Base-by-base conservation (phyloP, 2,888 invertebrate genomes). In the Cyrtodaria siliqua region DNA sequence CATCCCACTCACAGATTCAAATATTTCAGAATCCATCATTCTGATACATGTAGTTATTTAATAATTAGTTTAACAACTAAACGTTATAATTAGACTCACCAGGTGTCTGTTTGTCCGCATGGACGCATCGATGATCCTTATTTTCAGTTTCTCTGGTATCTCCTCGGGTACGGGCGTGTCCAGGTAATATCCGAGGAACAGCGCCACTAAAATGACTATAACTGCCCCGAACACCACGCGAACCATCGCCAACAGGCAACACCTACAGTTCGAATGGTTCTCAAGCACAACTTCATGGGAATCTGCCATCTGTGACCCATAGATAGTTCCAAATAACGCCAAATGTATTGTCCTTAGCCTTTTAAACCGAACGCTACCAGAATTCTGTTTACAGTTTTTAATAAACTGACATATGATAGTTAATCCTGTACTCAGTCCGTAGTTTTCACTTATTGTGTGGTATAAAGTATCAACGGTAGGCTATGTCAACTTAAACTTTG, bases 81-180 rank as follows among this genome's bases (percentile, higher is more conserved):
- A 49, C 9, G 18, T 49, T 49, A 49, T 12, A 16, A 56, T 3
- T 33, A 56, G 2, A 6, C 9, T n/a, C 60, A 86, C 86, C 75
- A 78, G 42, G 57, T 84, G 79, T 53, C 75, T 83, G 66, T 84
- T 84, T 9, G 85, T 84, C 70, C 84, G 74, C 81, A 84, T 83
- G n/a, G 71, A 76, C 8, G 84, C 86, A 60, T 86, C 86, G 33
- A 86, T 84, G 0, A 82, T 20, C 60, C 80, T 78, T 1, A 85
- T 79, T 53, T 76, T 81, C 50, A 75, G 68, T 53, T 82, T 81
- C 55, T 86, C 85, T 9, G 84, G 84, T 26, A 86, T 85, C 26
- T 78, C 83, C 40, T 84, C 84, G 1, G 86, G 86, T 0, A 86
- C 79, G 14, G 73, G 75, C 1, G 77, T 83, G 42, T 86, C 86